A percentile compares a stretch with the other conserved stretches of the same genome.
phyloP scores from a whole-genome alignment of 2,888 invertebrate species.

The Crocallis elinguaria region DNA sequence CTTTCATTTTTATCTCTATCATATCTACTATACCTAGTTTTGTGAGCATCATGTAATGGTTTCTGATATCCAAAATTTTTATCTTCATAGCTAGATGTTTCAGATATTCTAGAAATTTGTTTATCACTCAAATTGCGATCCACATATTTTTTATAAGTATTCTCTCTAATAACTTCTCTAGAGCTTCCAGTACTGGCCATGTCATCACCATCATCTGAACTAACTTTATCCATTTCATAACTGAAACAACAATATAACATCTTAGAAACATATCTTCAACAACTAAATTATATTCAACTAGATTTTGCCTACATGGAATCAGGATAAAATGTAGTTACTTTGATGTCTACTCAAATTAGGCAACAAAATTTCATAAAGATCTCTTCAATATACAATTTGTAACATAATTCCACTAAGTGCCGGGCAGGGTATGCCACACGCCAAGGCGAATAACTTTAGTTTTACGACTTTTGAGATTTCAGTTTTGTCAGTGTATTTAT shows the following conservation, averaged over 20 bases:
- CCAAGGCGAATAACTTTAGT: too few relatives aligned
- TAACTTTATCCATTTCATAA: conserved; percentile 42
- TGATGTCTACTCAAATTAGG: too few relatives aligned
- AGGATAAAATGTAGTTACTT: too few relatives aligned
- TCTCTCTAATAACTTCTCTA: conserved; percentile 38
- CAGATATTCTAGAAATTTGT: conserved; percentile 42
- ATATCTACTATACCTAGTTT: conserved; percentile 40
- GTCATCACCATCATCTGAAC: conserved; percentile 65
- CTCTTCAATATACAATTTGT: too few relatives aligned
- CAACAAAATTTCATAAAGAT: too few relatives aligned
- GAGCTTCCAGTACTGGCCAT: conserved; percentile 35
- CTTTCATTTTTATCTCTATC: conserved; percentile 48
- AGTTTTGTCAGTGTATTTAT: too few relatives aligned
- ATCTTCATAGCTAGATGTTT: conserved; percentile 42
- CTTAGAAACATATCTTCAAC: neutral
- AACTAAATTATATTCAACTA: neutral
- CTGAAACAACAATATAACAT: conserved; percentile 34
- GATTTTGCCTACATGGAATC: too few relatives aligned
- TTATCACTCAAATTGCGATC: conserved; percentile 31
- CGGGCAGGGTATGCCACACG: too few relatives aligned
- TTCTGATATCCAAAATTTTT: conserved; percentile 43
- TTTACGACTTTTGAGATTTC: too few relatives aligned
- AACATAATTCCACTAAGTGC: too few relatives aligned
- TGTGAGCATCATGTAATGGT: conserved; percentile 35
- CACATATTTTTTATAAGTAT: conserved; percentile 28